A percentile compares a stretch with the other conserved stretches of the same genome.
Conservation (phyloP, 1,140 invertebrate genomes). For the Drosophila subobscura region DNA sequence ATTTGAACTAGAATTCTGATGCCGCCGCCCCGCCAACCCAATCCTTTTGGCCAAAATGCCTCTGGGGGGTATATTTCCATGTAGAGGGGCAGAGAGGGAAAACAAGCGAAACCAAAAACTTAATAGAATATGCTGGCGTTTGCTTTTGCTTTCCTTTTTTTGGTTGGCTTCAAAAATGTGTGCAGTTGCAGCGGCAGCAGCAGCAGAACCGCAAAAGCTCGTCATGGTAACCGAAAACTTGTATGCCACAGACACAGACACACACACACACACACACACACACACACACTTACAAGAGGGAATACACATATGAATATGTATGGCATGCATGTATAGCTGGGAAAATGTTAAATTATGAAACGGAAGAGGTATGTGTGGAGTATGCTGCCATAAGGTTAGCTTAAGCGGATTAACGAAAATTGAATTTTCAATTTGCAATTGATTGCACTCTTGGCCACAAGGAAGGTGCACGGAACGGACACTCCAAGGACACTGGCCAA, state of each 20-base stretch:
- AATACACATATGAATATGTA: constrained; percentile 2
- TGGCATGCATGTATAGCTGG: neutral
- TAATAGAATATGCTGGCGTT: constrained; percentile 33
- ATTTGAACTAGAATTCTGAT: constrained; percentile 4
- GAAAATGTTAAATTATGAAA: constrained; percentile 40
- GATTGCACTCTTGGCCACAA: constrained; percentile 60
- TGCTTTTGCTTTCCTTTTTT: constrained; percentile 1
- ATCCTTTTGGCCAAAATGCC: neutral
- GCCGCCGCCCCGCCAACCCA: neutral
- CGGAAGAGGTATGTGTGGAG: constrained; percentile 38
- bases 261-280: neutral
- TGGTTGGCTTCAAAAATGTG: constrained; percentile 36
- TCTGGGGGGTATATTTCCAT: constrained; percentile 11
- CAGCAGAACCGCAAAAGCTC: constrained; percentile 22
- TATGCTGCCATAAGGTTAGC: constrained; percentile 55
- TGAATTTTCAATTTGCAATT: constrained; percentile 76
- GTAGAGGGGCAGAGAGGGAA: constrained; percentile 19
- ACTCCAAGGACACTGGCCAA: too few relatives aligned
- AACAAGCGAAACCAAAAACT: constrained; percentile 22
- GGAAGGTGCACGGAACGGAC: constrained; percentile 1
- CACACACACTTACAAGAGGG: neutral
- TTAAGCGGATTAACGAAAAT: constrained; percentile 78
- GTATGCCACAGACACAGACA: constrained; percentile 21
- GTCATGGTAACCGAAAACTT: constrained; percentile 47
- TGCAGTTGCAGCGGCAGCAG: constrained; percentile 34